Evolutionary conservation across 2,888 invertebrate species (phyloP).

Genomic region (Aporophyla lueneburgensis): DNA sequence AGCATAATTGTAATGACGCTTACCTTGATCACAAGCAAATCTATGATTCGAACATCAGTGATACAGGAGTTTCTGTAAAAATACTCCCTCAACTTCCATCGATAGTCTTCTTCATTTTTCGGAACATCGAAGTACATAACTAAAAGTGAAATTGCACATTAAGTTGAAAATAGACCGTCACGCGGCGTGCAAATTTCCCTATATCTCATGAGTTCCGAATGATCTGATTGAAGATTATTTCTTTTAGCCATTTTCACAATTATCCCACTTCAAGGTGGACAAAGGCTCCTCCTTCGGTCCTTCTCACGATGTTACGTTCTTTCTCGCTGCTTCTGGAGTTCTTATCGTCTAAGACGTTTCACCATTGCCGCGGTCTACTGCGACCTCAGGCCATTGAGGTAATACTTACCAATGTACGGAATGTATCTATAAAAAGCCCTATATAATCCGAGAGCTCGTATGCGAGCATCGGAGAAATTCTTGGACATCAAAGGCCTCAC

Average conservation of each 20-base stretch:
- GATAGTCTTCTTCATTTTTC: constrained; percentile 92
- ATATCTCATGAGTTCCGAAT: neutral
- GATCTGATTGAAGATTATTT: neutral
- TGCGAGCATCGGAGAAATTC: constrained; percentile 94
- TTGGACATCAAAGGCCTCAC: constrained; percentile 96
- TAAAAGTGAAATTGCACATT: constrained; percentile 76
- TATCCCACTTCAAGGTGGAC: neutral
- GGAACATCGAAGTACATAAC: constrained; percentile 96
- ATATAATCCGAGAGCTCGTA: constrained; percentile 96
- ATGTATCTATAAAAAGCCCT: constrained; percentile 97
- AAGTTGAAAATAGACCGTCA: neutral
- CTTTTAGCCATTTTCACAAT: too few relatives aligned
- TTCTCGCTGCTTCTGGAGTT: neutral
- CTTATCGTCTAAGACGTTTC: neutral
- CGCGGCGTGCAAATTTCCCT: neutral
- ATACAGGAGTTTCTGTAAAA: constrained; percentile 94
- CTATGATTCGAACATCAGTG: constrained; percentile 96
- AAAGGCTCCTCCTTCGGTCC: neutral
- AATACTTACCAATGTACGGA: constrained; percentile 94
- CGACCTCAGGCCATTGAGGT: neutral
- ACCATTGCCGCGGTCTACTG: neutral
- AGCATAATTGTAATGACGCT: neutral
- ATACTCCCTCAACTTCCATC: constrained; percentile 94
- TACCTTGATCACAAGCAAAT: constrained; percentile 97
- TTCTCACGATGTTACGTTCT: too few relatives aligned